Evolutionary conservation across 2,797 vertebrate species (phyloP).

Genomic region (Trichosurus vulpecula): DNA sequence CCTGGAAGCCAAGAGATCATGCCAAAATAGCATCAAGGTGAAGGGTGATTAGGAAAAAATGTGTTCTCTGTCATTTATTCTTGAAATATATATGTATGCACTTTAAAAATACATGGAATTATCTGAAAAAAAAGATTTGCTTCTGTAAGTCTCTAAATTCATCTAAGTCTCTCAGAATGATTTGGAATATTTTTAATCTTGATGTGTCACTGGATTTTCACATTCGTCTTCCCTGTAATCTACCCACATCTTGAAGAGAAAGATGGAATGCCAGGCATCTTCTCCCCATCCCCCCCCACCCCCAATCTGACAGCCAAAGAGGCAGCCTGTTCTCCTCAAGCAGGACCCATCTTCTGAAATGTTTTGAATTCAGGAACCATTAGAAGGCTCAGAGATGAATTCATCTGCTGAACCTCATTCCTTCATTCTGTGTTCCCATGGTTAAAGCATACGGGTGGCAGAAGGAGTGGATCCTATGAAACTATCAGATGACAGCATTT

Average conservation of each 20-base stretch:
- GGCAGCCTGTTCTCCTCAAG: background rate
- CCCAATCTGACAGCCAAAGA: background rate
- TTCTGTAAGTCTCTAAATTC: background rate
- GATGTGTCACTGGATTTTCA: background rate
- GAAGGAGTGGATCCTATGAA: background rate
- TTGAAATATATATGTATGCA: background rate
- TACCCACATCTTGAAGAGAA: background rate
- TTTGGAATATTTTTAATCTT: constrained; percentile 28
- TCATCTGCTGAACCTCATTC: background rate
- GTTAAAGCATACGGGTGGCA: background rate
- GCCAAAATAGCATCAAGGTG: background rate
- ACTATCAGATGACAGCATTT: constrained; percentile 6
- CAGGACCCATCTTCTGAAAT: background rate
- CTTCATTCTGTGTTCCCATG: background rate
- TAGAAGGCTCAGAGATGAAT: background rate
- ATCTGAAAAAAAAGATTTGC: background rate
- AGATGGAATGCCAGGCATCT: background rate
- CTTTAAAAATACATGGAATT: constrained; percentile 2
- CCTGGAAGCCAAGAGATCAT: background rate
- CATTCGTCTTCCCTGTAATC: background rate
- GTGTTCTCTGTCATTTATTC: background rate
- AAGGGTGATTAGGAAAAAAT: constrained; percentile 13
- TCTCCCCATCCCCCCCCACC: background rate
- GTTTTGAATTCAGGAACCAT: background rate
- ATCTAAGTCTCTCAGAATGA: background rate